phyloP scores from a whole-genome alignment of 2,888 invertebrate species.

The Lysandra coridon region DNA sequence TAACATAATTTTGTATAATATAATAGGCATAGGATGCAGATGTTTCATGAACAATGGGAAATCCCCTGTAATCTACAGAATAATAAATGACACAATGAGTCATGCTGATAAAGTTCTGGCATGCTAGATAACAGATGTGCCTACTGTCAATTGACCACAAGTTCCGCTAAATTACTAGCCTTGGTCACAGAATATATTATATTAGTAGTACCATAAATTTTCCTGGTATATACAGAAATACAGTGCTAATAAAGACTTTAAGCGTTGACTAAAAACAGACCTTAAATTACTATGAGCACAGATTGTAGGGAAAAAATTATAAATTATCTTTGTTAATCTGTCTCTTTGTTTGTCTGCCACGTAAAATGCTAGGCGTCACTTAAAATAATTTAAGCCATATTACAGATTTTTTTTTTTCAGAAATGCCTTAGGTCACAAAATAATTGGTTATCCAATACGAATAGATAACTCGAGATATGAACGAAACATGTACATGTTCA shows the following conservation, averaged over 20 bases:
- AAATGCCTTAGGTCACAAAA: constrained; percentile 88
- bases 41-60: background rate
- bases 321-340: too few species aligned
- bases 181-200: background rate
- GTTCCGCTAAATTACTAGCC: background rate
- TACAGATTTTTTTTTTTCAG: constrained; percentile 48
- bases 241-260: background rate
- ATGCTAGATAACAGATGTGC: background rate
- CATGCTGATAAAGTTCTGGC: background rate
- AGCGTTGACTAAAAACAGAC: background rate
- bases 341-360: background rate
- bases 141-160: background rate
- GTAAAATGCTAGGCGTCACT: too few species aligned
- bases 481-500: constrained; percentile 97
- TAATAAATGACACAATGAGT: background rate
- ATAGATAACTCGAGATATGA: constrained; percentile 94
- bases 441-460: constrained; percentile 94
- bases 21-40: too few species aligned
- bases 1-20: too few species aligned
- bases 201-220: background rate
- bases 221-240: background rate
- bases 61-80: background rate
- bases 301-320: too few species aligned
- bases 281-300: too few species aligned
- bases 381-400: too few species aligned